Evolutionary conservation across 2,113 vertebrate genomes (phyloP).

Genomic region (Capricornis sumatraensis): DNA sequence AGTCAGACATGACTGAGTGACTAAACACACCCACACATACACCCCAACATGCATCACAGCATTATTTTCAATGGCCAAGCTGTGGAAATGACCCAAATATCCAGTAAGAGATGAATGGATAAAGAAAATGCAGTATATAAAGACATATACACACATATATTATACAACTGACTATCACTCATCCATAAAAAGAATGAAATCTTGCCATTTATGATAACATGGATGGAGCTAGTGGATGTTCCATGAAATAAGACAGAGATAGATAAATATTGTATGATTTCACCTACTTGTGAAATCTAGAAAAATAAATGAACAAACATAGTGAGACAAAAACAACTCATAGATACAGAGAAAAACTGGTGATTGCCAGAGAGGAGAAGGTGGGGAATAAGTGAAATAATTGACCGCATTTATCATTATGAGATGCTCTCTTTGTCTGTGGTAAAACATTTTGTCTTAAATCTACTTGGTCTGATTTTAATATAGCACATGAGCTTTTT

Average conservation of each 20-base stretch:
- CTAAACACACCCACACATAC: not conserved
- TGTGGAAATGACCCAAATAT: not conserved
- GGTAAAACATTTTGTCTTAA: not conserved
- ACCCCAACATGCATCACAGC: not conserved
- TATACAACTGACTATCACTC: not conserved
- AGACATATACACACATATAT: not conserved
- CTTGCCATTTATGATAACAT: not conserved
- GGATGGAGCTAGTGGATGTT: not conserved
- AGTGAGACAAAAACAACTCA: not conserved
- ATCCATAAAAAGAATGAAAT: not conserved
- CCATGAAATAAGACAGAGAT: not conserved
- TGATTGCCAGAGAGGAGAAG: not conserved
- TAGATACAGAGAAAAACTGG: not conserved
- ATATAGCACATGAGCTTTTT: not conserved
- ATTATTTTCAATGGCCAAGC: not conserved
- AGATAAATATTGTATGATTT: not conserved
- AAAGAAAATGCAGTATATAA: not conserved
- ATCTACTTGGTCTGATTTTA: not conserved
- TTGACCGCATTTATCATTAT: not conserved
- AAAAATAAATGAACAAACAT: not conserved
- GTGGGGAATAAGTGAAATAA: not conserved
- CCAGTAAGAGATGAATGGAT: not conserved
- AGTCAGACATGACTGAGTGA: not conserved
- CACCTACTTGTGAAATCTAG: not conserved
- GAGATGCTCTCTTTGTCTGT: not conserved